Base-by-base conservation (phyloP, 2,888 invertebrate species). In the Odontocolon sp. region DNA sequence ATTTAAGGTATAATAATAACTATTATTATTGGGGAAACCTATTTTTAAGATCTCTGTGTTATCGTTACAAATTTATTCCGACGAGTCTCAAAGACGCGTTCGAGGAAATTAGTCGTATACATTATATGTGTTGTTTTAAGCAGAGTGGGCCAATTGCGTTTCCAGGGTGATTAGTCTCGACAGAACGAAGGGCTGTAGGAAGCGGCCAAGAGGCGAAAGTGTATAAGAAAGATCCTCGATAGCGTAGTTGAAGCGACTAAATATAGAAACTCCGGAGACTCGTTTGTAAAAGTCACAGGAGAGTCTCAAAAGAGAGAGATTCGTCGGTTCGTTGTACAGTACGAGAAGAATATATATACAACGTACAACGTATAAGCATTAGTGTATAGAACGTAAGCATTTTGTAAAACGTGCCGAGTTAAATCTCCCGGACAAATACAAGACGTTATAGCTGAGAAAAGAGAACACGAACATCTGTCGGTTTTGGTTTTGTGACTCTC, bases 401-500 rank as follows among this genome's bases (percentile, higher is more conserved):
- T 54, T 68, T 69, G 54, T 66, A 33, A 75, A 69, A 71, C 50
- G 64, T 56, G 61, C 59, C 66, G 40, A 45, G 71, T 59, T 67
- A 72, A 54, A 67, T 18, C 33, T 6, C 36, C 23, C 21, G 16
- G 23, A 21, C 6, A 61, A 42, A 33, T 3, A 21, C 21, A 61
- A 42, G 33, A 42, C 38, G 26, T 57, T 28, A 11, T 16, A 45
- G 16, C 28, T 18, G n/a, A 42, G 36, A 54, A 11, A 14, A 66
- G 33, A 50, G 47, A 64, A 57, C 70, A 50, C 56, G 70, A 75
- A 75, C 75, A 75, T 75, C 69, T 75, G 75, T 70, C 72, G 67
- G 68, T 69, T 74, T 50, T 40, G 45, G 56, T 38, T 64, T n/a
- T n/a, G n/a, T n/a, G n/a, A 11, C 5, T 36, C 11, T 31, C n/a